Evolutionary conservation across 2,888 invertebrate genomes (phyloP).

Genomic region (Zaprionus bogoriensis): DNA sequence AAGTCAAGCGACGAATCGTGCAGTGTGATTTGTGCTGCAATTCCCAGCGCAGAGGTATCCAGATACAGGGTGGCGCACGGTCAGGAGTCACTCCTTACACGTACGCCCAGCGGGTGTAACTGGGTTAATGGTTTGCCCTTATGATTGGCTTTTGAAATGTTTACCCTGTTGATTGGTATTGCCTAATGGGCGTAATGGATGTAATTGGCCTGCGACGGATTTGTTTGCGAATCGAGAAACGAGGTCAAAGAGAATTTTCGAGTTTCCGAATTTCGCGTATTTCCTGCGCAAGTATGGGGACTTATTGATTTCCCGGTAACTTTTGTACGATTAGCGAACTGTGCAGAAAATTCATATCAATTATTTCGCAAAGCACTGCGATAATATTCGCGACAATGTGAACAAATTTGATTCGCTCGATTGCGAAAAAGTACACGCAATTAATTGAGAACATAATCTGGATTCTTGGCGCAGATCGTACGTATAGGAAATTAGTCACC

Average conservation of each 20-base stretch:
- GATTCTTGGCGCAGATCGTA: conserved; percentile 26
- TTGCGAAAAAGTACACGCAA: too few relatives aligned
- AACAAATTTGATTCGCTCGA: not conserved
- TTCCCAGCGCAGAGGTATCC: too few relatives aligned
- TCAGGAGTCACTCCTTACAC: conserved; percentile 19
- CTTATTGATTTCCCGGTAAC: not conserved
- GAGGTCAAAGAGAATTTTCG: conserved; percentile 5
- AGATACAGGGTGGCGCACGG: too few relatives aligned
- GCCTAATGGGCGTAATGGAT: conserved; percentile 44
- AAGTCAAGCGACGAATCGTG: conserved; percentile 21
- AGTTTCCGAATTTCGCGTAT: conserved; percentile 1
- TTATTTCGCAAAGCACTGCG: too few relatives aligned
- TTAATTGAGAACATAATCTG: conserved; percentile 2
- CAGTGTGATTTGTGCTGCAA: conserved; percentile 40
- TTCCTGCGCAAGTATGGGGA: not conserved
- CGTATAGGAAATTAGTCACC: conserved; percentile 33
- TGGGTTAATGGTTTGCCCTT: conserved; percentile 64
- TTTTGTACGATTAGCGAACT: not conserved
- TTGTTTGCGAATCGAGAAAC: conserved; percentile 30
- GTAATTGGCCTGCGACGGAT: conserved; percentile 41
- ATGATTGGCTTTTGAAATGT: conserved; percentile 55
- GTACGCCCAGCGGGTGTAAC: conserved; percentile 36
- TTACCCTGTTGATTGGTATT: conserved; percentile 34
- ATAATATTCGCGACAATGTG: not conserved
- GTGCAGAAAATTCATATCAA: too few relatives aligned